Conservation (phyloP, 2,888 invertebrate species). For the Ectropis crepuscularia region DNA sequence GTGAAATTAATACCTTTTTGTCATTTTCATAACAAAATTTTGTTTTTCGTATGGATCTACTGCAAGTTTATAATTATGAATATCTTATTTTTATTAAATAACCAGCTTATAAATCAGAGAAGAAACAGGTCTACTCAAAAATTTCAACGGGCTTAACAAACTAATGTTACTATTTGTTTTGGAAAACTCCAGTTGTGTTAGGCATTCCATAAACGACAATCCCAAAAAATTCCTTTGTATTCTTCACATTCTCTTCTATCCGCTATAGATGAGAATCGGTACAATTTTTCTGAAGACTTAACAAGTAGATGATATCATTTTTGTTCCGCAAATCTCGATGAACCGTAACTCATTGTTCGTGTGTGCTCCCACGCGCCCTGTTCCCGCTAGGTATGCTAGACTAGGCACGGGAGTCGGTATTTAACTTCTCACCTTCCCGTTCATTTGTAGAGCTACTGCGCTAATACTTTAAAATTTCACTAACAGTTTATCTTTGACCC, state of each 20-base stretch:
- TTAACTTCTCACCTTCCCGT: constrained; percentile 49
- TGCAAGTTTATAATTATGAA: too few species aligned
- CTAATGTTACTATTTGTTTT: too few species aligned
- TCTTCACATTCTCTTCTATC: neutral
- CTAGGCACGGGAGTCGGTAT: constrained; percentile 42
- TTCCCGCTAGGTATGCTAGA: constrained; percentile 35
- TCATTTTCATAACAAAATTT: too few species aligned
- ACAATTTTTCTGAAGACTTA: constrained; percentile 2
- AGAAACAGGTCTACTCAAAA: too few species aligned
- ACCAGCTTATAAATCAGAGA: too few species aligned
- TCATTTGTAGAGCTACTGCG: constrained; percentile 43
- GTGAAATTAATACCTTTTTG: too few species aligned
- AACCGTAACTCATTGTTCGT: constrained; percentile 42
- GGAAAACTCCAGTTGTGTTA: neutral
- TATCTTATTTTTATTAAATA: too few species aligned
- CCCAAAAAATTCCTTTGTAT: neutral
- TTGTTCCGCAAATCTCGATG: constrained; percentile 30
- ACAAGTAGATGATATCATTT: constrained; percentile 17
- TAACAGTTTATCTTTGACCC: neutral
- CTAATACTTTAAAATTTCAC: neutral
- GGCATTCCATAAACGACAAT: neutral
- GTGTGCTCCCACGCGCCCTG: constrained; percentile 39
- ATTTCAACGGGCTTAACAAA: too few species aligned
- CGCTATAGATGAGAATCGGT: neutral
- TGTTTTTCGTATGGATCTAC: too few species aligned